phyloP scores from a whole-genome alignment of 2,113 vertebrate species.

The Bubo bubo region DNA sequence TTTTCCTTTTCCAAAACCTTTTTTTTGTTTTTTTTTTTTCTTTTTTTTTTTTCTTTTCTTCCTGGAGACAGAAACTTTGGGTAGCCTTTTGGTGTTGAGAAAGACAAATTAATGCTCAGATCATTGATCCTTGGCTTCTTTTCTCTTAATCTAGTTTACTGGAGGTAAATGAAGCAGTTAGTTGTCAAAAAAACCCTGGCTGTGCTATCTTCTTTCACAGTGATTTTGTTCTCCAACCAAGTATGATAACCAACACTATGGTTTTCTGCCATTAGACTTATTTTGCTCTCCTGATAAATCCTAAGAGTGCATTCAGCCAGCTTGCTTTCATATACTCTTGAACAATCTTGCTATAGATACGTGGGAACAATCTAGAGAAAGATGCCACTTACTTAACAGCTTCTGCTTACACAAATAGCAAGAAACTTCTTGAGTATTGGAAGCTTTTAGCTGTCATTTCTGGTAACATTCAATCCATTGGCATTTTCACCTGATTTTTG shows the following conservation, averaged over 20 bases:
- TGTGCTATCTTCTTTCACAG: background rate
- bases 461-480: background rate
- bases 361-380: background rate
- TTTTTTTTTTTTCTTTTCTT: background rate
- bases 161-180: background rate
- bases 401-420: background rate
- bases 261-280: background rate
- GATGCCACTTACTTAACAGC: background rate
- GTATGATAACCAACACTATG: background rate
- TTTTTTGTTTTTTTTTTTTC: background rate
- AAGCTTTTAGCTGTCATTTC: background rate
- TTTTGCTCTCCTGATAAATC: conserved; percentile 9
- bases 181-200: background rate
- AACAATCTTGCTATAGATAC: background rate
- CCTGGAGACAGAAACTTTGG: background rate
- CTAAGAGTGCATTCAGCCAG: background rate
- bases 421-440: background rate
- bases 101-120: background rate
- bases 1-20: background rate
- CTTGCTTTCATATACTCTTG: background rate
- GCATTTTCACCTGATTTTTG: background rate
- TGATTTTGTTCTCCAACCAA: background rate
- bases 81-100: background rate
- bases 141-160: background rate
- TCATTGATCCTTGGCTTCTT: background rate